These are phyloP conservation scores for Odontomyia ornata DNA, from an alignment of 2,888 invertebrate genomes.

Conservation along the genomic window DNA sequence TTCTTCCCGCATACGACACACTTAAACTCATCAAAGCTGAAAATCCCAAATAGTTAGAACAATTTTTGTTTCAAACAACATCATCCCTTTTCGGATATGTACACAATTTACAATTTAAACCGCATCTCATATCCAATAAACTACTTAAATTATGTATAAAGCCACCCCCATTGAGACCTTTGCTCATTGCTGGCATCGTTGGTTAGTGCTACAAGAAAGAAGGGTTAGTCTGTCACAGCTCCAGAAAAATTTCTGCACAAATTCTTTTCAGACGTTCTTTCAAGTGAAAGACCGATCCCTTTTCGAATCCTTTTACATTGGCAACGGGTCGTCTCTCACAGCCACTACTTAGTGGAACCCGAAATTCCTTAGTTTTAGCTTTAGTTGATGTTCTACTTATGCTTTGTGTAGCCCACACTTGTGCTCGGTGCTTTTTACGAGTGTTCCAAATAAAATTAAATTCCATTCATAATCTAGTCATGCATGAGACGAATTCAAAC, in stretches of 20 bases:
- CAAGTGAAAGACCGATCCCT: background rate
- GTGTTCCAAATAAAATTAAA: slow-evolving; percentile 26
- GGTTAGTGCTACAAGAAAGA: too few relatives aligned
- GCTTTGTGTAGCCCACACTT: background rate
- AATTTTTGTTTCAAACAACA: too few relatives aligned
- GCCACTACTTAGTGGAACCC: background rate
- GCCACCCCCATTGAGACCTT: background rate
- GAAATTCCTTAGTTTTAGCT: slow-evolving; percentile 18
- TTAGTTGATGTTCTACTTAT: background rate
- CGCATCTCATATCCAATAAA: slow-evolving; percentile 24
- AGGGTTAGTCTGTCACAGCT: too few relatives aligned
- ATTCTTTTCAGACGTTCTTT: too few relatives aligned
- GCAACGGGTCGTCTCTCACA: background rate
- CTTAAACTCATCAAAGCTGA: too few relatives aligned
- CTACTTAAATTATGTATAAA: slow-evolving; percentile 31
- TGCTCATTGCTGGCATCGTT: background rate
- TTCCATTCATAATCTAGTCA: slow-evolving; percentile 36
- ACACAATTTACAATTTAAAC: background rate
- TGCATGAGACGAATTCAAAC: slow-evolving; percentile 37
- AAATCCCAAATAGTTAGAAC: too few relatives aligned
- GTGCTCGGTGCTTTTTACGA: background rate
- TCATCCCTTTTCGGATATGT: too few relatives aligned
- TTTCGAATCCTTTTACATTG: background rate
- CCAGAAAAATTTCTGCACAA: too few relatives aligned
- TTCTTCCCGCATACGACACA: too few relatives aligned